Base-by-base conservation (phyloP, 2,797 vertebrate species). In the Lepus oiostolus region DNA sequence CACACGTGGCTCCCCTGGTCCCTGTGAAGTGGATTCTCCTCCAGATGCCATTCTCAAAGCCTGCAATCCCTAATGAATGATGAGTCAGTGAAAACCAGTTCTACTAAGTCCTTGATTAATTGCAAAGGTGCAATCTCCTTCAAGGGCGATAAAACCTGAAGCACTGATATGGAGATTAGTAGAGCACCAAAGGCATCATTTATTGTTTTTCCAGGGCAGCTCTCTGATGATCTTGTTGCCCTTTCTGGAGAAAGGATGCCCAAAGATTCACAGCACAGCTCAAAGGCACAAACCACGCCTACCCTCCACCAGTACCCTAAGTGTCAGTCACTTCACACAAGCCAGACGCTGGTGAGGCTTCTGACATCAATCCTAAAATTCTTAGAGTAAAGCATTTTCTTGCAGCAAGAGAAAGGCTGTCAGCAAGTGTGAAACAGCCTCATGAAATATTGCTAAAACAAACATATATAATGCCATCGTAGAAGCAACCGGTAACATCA, bases 391-490 rank as follows among this genome's bases (percentile, higher is more conserved):
- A 85, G 58, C 26, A 7, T 72, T 84, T 62, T 28, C 24, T 47
- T 26, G 80, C 6, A 9, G 0, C 2, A 38, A 19, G 7, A 28
- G 12, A 62, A 93, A 95, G 54, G 32, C 38, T 4, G 47, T 2
- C 0, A 0, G 2, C 26, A 5, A 63, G 9, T 0, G 11, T 10
- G 0, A 19, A 67, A 76, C 26, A 0, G 11, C 67, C 35, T 8
- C 74, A 86, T 1, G 26, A 3, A 95, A 83, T 96, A 82, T 75
- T 82, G 52, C 5, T 83, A 54, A 91, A 91, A 77, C 58, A 96
- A 88, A 90, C 95, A 89, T 32, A 95, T 6, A 58, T 0, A n/a
- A 94, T n/a, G 35, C 94, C 42, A 87, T n/a, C 75, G 60, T 91
- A 90, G 91, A 91, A 97, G 75, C 7, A 97, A 75, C 92, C 42